A percentile compares a stretch with the other conserved stretches of the same genome.
These are phyloP conservation scores for Hydrotaea cyrtoneurina DNA, from an alignment of 2,888 invertebrate genomes.

Conservation along the genomic window DNA sequence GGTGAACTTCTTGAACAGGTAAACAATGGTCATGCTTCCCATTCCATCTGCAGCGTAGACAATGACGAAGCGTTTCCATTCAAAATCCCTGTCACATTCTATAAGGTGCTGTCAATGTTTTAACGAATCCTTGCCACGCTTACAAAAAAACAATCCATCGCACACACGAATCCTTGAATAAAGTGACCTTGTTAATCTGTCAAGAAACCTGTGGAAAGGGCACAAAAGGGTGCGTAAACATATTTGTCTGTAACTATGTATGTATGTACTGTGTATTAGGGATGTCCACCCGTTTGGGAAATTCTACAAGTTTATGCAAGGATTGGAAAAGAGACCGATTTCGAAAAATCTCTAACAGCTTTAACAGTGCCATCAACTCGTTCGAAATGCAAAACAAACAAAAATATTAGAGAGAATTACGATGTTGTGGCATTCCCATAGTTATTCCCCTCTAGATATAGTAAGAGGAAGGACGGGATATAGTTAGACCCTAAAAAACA, in stretches of 20 bases:
- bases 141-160: not conserved
- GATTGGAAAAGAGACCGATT: too few relatives aligned
- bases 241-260: not conserved
- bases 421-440: too few relatives aligned
- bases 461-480: too few relatives aligned
- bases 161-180: slow-evolving; percentile 1
- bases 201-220: not conserved
- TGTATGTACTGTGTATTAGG: not conserved
- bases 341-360: too few relatives aligned
- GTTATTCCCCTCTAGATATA: too few relatives aligned
- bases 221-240: slow-evolving; percentile 9
- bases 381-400: too few relatives aligned
- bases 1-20: too few relatives aligned
- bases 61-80: not conserved
- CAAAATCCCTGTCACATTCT: not conserved
- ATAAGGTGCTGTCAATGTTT: slow-evolving; percentile 2
- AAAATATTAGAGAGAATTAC: too few relatives aligned
- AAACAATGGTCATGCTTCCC: not conserved
- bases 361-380: too few relatives aligned
- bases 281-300: too few relatives aligned
- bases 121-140: slow-evolving; percentile 28
- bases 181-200: slow-evolving; percentile 21
- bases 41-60: not conserved
- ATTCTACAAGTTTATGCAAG: too few relatives aligned
- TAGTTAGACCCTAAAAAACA: too few relatives aligned